Conservation (phyloP, 2,797 vertebrate genomes). For the Sebastes trivittatus region DNA sequence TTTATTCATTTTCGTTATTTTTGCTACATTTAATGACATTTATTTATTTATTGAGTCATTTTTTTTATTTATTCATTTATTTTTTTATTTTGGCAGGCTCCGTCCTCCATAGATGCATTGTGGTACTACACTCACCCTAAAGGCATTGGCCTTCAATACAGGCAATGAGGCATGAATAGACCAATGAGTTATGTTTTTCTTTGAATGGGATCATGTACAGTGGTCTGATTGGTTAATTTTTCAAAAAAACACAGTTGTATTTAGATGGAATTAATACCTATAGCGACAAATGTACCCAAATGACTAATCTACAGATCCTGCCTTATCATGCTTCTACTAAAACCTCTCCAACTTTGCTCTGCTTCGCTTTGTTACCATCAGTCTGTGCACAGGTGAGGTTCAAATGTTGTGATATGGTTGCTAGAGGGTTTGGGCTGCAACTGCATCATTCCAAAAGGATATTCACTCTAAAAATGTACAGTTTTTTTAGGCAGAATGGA, state of each 20-base stretch:
- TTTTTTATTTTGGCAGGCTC: too few species aligned
- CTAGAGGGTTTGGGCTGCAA: neutral
- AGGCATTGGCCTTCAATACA: neutral
- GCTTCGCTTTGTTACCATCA: neutral
- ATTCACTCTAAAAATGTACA: neutral
- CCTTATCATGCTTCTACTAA: neutral
- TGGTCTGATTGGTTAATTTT: neutral
- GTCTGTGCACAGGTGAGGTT: neutral
- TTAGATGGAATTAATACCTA: neutral
- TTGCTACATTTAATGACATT: too few species aligned
- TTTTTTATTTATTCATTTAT: too few species aligned
- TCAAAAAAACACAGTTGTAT: neutral
- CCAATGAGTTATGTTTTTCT: neutral
- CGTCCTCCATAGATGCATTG: neutral
- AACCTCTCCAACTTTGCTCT: neutral
- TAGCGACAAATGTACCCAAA: neutral
- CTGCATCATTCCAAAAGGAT: neutral
- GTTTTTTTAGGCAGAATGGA: neutral
- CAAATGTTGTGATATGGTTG: neutral
- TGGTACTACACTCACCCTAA: neutral
- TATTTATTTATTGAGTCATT: too few species aligned
- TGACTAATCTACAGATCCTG: neutral
- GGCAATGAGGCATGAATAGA: neutral
- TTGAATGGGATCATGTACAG: neutral
- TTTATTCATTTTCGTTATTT: accelerated